Percentiles rank a stretch among this genome's conserved stretches.
Evolutionary conservation across 2,888 invertebrate genomes (phyloP).

Genomic region (Thereva nobilitata): DNA sequence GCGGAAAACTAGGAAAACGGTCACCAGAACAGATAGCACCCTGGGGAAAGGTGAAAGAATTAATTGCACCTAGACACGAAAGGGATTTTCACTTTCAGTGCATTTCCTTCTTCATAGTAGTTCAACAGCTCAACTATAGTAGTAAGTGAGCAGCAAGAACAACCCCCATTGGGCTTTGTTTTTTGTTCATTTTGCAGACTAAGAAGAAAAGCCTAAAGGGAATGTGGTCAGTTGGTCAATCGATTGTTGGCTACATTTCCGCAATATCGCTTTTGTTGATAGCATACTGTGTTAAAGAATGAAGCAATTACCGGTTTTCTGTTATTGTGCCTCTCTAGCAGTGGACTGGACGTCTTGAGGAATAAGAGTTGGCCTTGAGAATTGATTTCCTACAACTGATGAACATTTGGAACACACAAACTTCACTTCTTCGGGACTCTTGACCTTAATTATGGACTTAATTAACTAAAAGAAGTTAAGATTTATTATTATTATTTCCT

Average conservation of each 20-base stretch:
- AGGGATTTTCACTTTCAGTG: constrained; percentile 39
- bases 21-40: constrained; percentile 7
- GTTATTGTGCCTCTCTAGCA: too few species aligned
- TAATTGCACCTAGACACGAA: constrained; percentile 36
- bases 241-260: not conserved
- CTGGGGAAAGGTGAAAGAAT: constrained; percentile 13
- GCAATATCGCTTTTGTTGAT: constrained; percentile 16
- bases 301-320: constrained; percentile 31
- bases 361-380: too few species aligned
- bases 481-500: not conserved
- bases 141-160: too few species aligned
- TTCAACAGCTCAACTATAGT: too few species aligned
- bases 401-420: constrained; percentile 55
- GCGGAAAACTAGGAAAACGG: constrained; percentile 9
- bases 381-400: not conserved
- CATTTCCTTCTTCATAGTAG: constrained; percentile 10
- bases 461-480: constrained; percentile 6
- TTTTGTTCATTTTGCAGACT: constrained; percentile 6
- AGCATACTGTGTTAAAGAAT: constrained; percentile 14
- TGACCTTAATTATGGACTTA: constrained; percentile 25
- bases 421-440: constrained; percentile 12
- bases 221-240: constrained; percentile 34
- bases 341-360: too few species aligned
- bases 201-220: constrained; percentile 8
- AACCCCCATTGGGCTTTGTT: not conserved